Conservation (phyloP, 2,888 invertebrate genomes). For the Parnassius mnemosyne region DNA sequence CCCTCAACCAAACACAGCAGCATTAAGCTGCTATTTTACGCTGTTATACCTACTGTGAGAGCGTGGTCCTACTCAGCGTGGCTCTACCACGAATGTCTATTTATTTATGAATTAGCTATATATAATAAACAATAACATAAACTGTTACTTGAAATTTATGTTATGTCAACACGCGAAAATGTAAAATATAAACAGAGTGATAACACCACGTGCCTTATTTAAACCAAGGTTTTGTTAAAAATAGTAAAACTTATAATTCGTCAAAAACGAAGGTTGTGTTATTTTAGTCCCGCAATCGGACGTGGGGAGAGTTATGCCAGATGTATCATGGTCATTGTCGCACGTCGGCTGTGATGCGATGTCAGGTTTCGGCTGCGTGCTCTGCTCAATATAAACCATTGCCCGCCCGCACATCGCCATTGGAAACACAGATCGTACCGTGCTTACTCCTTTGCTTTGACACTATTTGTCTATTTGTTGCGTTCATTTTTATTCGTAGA, state of each 20-base stretch:
- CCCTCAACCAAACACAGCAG: too few species aligned
- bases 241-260: constrained; percentile 15
- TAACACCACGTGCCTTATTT: constrained; percentile 10
- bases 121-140: too few species aligned
- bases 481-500: too few species aligned
- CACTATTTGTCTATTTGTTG: too few species aligned
- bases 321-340: constrained; percentile 51
- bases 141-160: too few species aligned
- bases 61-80: too few species aligned
- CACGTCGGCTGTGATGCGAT: constrained; percentile 28
- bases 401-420: constrained; percentile 41
- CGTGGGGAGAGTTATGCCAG: constrained; percentile 40
- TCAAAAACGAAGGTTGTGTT: constrained; percentile 30
- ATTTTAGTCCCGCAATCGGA: constrained; percentile 31
- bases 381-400: constrained; percentile 56
- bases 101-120: too few species aligned
- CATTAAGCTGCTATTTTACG: too few species aligned
- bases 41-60: too few species aligned
- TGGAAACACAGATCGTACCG: neutral
- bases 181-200: constrained; percentile 40
- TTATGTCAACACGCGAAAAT: neutral
- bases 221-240: constrained; percentile 16
- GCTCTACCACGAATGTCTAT: too few species aligned
- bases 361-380: constrained; percentile 54
- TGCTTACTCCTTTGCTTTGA: neutral